These are phyloP conservation scores for Gerris lacustris DNA, from an alignment of 2,888 invertebrate genomes.

Conservation along the genomic window DNA sequence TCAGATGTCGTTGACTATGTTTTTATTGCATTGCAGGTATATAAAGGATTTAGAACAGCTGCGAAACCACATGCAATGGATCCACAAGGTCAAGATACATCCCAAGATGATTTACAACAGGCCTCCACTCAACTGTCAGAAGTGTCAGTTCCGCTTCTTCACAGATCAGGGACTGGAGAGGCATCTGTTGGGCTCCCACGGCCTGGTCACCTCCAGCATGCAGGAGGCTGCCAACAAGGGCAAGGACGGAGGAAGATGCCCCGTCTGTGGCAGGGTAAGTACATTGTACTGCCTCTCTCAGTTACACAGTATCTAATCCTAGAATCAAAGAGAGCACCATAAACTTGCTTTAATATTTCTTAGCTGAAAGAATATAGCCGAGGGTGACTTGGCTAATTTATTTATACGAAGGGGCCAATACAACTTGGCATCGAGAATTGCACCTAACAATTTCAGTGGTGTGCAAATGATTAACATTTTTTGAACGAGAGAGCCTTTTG, in stretches of 20 bases:
- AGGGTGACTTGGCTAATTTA: too few relatives aligned
- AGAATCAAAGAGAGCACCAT: too few relatives aligned
- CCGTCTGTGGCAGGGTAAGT: conserved; percentile 82
- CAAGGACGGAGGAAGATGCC: conserved; percentile 87
- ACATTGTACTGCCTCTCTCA: not conserved
- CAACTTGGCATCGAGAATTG: too few relatives aligned
- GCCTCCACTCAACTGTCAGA: conserved; percentile 89
- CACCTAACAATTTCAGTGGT: too few relatives aligned
- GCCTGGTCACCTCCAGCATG: conserved; percentile 89
- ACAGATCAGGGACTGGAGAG: conserved; percentile 86
- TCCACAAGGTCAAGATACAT: conserved; percentile 92
- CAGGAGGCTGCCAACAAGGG: conserved; percentile 90
- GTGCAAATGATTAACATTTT: too few relatives aligned
- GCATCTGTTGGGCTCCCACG: conserved; percentile 86
- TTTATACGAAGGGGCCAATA: too few relatives aligned
- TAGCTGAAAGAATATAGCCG: too few relatives aligned
- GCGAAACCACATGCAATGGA: conserved; percentile 94
- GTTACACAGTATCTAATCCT: conserved; percentile 8
- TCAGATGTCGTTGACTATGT: too few relatives aligned
- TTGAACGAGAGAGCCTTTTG: too few relatives aligned
- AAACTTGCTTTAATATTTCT: too few relatives aligned
- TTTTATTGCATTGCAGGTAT: not conserved
- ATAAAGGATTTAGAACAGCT: conserved; percentile 71
- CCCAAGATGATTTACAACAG: conserved; percentile 91
- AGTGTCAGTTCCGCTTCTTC: conserved; percentile 92